Percentiles rank a stretch among this genome's conserved stretches.
Conservation (phyloP, 30 jellyfish, hydroid and myxozoan species). For the Aurelia coerulea region DNA sequence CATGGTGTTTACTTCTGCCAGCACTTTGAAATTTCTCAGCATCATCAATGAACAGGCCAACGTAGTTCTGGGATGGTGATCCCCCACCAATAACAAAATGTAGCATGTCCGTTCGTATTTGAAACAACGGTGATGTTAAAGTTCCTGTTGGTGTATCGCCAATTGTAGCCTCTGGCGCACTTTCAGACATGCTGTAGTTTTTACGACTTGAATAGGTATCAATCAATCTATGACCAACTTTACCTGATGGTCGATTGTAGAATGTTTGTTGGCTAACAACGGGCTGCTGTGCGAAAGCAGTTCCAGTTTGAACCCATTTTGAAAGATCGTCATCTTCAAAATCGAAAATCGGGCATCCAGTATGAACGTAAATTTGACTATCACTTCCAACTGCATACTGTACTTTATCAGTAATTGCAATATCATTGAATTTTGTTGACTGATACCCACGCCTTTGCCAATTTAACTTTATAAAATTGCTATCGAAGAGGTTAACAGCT, state of each 20-base stretch:
- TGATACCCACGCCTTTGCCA: slow-evolving; percentile 27
- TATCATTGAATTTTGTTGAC: background rate
- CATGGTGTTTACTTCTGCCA: slow-evolving; percentile 15
- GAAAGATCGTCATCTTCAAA: slow-evolving; percentile 49
- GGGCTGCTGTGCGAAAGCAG: slow-evolving; percentile 49
- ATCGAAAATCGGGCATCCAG: slow-evolving; percentile 70
- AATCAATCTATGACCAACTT: slow-evolving; percentile 51
- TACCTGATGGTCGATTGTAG: slow-evolving; percentile 7
- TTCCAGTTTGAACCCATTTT: slow-evolving; percentile 55
- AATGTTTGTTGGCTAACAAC: slow-evolving; percentile 14
- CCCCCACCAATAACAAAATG: slow-evolving; percentile 66
- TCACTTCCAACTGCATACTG: slow-evolving; percentile 4
- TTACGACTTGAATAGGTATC: slow-evolving; percentile 35
- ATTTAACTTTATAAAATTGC: background rate
- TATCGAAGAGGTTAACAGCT: background rate
- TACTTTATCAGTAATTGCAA: background rate
- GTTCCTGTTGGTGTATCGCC: slow-evolving; percentile 49
- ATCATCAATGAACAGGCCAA: slow-evolving; percentile 18
- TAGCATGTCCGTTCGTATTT: slow-evolving; percentile 39
- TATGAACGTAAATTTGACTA: slow-evolving; percentile 1
- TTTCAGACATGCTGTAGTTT: slow-evolving; percentile 13
- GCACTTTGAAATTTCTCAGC: slow-evolving; percentile 14
- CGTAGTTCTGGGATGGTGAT: slow-evolving; percentile 25
- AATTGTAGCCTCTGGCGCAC: slow-evolving; percentile 12
- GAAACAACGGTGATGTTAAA: slow-evolving; percentile 56